These are phyloP conservation scores for Eueremaeus valkanovi DNA, from an alignment of 2,888 invertebrate species.

Conservation along the genomic window DNA sequence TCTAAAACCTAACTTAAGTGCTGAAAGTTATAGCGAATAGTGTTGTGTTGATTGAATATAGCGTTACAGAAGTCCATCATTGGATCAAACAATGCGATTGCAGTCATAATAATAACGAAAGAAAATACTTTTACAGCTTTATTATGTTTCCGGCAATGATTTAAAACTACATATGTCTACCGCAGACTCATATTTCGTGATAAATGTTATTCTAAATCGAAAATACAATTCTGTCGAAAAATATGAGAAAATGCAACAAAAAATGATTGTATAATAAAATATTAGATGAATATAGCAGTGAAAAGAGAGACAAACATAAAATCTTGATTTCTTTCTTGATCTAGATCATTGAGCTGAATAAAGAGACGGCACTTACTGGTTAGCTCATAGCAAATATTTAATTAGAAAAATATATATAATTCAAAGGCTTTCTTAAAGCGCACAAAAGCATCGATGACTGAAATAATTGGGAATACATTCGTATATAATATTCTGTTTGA, in stretches of 20 bases:
- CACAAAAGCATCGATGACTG: not conserved
- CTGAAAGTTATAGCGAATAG: not conserved
- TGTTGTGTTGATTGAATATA: not conserved
- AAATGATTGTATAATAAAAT: too few species aligned
- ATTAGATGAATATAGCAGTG: too few species aligned
- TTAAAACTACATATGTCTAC: not conserved
- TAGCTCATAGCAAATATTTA: too few species aligned
- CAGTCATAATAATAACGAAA: not conserved
- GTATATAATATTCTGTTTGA: not conserved
- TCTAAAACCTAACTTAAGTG: not conserved
- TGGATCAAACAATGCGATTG: not conserved
- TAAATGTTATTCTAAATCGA: not conserved
- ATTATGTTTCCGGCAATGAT: conserved; percentile 11
- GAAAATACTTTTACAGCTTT: not conserved
- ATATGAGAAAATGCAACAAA: not conserved
- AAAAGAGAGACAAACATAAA: not conserved
- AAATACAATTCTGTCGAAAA: not conserved
- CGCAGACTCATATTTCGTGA: not conserved
- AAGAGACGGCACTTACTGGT: too few species aligned
- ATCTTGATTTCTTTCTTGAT: not conserved
- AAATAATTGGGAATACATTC: not conserved
- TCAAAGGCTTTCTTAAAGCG: not conserved
- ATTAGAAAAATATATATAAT: not conserved
- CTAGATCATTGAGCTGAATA: too few species aligned
- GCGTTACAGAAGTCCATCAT: conserved; percentile 5